These are phyloP conservation scores for Danionella cerebrum DNA, from an alignment of 2,113 vertebrate species.

Conservation along the genomic window DNA sequence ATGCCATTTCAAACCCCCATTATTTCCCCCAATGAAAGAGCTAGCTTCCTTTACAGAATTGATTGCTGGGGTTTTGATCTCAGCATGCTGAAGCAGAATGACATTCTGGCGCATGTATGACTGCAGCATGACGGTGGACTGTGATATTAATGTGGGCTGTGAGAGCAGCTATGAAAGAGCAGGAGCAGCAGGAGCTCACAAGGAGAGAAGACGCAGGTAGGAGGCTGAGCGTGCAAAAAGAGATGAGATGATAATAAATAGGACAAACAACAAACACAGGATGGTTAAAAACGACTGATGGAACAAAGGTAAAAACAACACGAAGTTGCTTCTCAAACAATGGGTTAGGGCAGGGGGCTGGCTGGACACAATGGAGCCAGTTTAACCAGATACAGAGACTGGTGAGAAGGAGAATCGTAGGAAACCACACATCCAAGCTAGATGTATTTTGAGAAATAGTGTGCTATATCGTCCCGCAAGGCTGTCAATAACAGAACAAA, in stretches of 20 bases:
- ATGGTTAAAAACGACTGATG: neutral
- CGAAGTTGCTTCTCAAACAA: neutral
- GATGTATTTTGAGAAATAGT: no score
- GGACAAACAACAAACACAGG: conserved; percentile 8
- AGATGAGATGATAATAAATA: conserved; percentile 14
- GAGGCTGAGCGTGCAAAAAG: neutral
- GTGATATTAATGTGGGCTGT: conserved; percentile 15
- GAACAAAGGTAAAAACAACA: neutral
- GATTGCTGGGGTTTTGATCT: conserved; percentile 52
- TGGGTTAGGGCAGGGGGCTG: neutral
- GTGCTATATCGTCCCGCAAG: no score
- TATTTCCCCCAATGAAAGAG: neutral
- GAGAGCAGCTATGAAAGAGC: conserved; percentile 7
- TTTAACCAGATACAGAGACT: neutral
- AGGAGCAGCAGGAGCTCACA: neutral
- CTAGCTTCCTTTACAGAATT: neutral
- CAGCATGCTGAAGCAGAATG: conserved; percentile 47
- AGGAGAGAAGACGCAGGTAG: neutral
- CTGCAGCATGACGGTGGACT: neutral
- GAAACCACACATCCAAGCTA: no score
- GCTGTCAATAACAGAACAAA: no score
- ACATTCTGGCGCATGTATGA: conserved; percentile 2
- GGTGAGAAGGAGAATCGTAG: neutral
- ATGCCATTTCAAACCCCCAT: neutral
- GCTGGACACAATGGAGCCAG: no score